Evolutionary conservation across 2,888 invertebrate species (phyloP), one percentile per base, ranked within the genome.

Genomic region (Patella caerulea): DNA sequence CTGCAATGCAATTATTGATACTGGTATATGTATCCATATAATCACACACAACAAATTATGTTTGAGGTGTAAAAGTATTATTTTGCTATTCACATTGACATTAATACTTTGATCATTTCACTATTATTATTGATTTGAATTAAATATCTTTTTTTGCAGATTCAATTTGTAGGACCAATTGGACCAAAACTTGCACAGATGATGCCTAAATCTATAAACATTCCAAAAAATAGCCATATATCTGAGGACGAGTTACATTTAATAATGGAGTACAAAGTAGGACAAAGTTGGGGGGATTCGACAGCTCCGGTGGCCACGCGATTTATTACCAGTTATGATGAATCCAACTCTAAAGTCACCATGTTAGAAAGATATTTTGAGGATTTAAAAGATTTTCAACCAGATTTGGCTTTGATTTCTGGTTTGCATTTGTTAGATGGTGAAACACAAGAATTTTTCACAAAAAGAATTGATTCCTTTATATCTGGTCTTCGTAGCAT

Each of bases 281-380:
- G 91, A 56, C 92, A 92, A 71, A 86, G 84, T 29, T 91, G 92
- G 87, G 92, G 91, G 3, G 85, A 87, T 71, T 81, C 87, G 77
- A 87, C 87, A 15, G 87, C 92, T 1, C 92, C 92, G 0, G 90
- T 91, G 24, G 92, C 92, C 59, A 92, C 88, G 76, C 83, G 93
- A 34, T 93, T 92, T 84, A 92, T 93, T 79, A 90, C 91, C 24
- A 91, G 91, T 73, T 90, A 92, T 82, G 92, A 93, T 84, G 88
- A 90, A 79, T 90, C 91, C 80, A 92, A 92, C 86, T 83, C 87
- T 5, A 82, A 86, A 73, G 82, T 84, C 55, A 84, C 86, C 4
- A 84, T 87, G 84, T 79, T 90, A 73, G 88, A 92, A 76, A 90
- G 90, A 84, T 93, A 92, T 85, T 93, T 93, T 80, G 78, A 81